These are phyloP conservation scores for Sphaerophoria rueppellii DNA, from an alignment of 2,888 invertebrate genomes.

Conservation along the genomic window DNA sequence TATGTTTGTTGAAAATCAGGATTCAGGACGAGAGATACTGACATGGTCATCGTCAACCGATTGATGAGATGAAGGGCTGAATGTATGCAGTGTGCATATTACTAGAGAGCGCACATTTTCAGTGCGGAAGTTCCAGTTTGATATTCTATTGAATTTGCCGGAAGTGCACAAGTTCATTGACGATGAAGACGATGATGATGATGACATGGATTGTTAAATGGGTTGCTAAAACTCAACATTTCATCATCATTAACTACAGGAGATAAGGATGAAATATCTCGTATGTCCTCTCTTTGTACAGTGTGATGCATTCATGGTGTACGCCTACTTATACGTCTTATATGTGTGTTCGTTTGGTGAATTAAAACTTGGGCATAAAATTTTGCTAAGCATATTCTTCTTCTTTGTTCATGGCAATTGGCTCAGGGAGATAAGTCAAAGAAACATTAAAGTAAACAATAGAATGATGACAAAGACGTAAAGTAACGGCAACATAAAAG, in stretches of 20 bases:
- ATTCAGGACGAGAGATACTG: neutral
- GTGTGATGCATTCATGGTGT: neutral
- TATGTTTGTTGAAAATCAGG: conserved; percentile 11
- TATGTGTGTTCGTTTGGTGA: neutral
- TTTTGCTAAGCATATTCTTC: conserved; percentile 17
- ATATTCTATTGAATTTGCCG: conserved; percentile 69
- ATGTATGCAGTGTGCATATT: conserved; percentile 13
- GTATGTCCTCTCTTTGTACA: conserved; percentile 5
- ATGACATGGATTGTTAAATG: conserved; percentile 54
- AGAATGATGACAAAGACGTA: neutral
- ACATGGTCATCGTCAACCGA: conserved; percentile 28
- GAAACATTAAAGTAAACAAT: conserved; percentile 14
- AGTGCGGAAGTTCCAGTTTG: conserved; percentile 70
- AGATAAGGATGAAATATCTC: conserved; percentile 49
- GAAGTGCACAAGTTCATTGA: conserved; percentile 73
- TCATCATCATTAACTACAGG: conserved; percentile 59
- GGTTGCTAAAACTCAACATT: conserved; percentile 60
- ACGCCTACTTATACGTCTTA: neutral
- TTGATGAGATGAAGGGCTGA: conserved; percentile 21
- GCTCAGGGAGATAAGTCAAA: conserved; percentile 44
- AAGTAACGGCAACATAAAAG: neutral
- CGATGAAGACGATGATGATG: conserved; percentile 61
- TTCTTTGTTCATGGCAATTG: conserved; percentile 53
- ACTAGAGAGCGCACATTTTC: conserved; percentile 61
- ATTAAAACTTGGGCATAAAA: conserved; percentile 37